These are phyloP conservation scores for Agrotis exclamationis DNA, from an alignment of 2,888 invertebrate genomes.

Conservation along the genomic window DNA sequence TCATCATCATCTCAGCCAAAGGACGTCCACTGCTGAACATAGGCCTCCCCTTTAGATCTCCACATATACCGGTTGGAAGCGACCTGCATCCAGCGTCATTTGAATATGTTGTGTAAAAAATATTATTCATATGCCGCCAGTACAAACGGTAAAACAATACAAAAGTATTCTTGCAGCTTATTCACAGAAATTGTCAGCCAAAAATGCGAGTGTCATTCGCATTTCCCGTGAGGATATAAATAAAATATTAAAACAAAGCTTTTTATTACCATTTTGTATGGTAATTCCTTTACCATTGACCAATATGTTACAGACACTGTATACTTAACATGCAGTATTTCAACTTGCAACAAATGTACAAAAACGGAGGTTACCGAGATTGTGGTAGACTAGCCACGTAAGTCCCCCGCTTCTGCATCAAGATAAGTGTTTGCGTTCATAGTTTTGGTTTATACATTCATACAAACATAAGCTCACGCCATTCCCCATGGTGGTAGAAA, in stretches of 20 bases:
- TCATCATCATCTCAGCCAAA: no score
- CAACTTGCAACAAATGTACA: not conserved
- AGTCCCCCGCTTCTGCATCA: no score
- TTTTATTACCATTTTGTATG: conserved; percentile 50
- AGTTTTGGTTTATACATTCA: no score
- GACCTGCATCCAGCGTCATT: no score
- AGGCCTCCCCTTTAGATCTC: no score
- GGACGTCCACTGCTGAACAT: no score
- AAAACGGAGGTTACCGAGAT: no score
- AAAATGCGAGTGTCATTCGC: conserved; percentile 36
- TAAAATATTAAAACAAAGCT: conserved; percentile 38
- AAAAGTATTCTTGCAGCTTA: conserved; percentile 4
- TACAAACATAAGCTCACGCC: no score
- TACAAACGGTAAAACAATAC: conserved; percentile 5
- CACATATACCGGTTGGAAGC: no score
- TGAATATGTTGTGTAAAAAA: not conserved
- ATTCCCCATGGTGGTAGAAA: no score
- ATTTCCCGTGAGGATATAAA: conserved; percentile 39
- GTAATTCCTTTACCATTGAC: conserved; percentile 45
- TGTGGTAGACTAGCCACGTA: not conserved
- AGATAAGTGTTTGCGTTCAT: no score
- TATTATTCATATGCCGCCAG: not conserved
- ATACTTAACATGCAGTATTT: not conserved
- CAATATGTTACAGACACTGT: conserved; percentile 43
- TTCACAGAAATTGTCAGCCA: conserved; percentile 30